Percentiles rank a stretch among this genome's conserved stretches.
Evolutionary conservation across 2,888 invertebrate species (phyloP).

Genomic region (Noctua fimbriata): DNA sequence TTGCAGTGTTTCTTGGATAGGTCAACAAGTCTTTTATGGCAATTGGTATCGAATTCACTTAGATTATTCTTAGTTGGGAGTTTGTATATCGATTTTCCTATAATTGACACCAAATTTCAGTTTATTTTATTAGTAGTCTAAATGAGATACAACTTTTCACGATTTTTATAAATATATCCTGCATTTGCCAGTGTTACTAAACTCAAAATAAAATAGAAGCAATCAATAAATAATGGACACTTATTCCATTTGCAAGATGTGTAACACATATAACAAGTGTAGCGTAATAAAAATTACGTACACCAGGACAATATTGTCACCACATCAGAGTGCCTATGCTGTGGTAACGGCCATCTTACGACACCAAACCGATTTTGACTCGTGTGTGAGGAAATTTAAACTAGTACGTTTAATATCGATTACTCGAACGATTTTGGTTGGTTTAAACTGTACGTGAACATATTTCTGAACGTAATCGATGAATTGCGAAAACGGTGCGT

Average conservation of each 20-base stretch:
- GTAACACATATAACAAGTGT: slow-evolving; percentile 21
- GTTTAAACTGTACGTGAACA: slow-evolving; percentile 68
- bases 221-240: slow-evolving; percentile 29
- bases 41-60: neutral
- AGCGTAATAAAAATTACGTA: slow-evolving; percentile 46
- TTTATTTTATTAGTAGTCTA: neutral
- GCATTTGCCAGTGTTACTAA: neutral
- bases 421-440: slow-evolving; percentile 65
- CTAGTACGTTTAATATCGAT: slow-evolving; percentile 57
- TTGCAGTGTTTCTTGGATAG: neutral
- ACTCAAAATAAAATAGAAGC: slow-evolving; percentile 7
- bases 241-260: slow-evolving; percentile 37
- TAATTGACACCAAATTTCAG: neutral
- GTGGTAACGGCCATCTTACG: slow-evolving; percentile 55
- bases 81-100: neutral
- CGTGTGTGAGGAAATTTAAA: slow-evolving; percentile 65
- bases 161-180: neutral
- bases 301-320: slow-evolving; percentile 57
- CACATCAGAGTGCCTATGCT: slow-evolving; percentile 52
- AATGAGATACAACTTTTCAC: neutral
- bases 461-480: slow-evolving; percentile 71
- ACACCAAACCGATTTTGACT: slow-evolving; percentile 52
- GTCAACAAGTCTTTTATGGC: neutral
- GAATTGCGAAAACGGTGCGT: slow-evolving; percentile 65
- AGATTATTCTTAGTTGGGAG: neutral